These are phyloP conservation scores for Elmis aenea DNA, from an alignment of 2,888 invertebrate species.

Conservation along the genomic window DNA sequence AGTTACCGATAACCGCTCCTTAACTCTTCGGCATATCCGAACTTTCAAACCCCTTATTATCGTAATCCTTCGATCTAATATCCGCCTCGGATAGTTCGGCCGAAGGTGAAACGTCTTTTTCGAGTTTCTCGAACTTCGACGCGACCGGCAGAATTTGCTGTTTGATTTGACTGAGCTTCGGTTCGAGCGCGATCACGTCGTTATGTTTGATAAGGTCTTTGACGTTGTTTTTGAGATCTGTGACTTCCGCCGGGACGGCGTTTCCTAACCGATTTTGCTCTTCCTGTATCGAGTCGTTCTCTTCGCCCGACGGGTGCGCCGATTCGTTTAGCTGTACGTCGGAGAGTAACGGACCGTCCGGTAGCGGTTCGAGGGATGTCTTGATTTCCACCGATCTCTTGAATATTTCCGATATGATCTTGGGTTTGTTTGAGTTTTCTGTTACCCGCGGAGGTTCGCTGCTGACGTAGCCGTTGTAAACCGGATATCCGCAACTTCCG, in stretches of 20 bases:
- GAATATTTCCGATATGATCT: conserved; percentile 66
- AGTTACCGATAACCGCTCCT: too few species aligned
- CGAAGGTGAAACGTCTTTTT: conserved; percentile 50
- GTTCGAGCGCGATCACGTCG: too few species aligned
- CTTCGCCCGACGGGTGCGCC: conserved; percentile 15
- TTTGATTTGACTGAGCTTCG: not conserved
- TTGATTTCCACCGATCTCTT: conserved; percentile 53
- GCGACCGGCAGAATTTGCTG: not conserved
- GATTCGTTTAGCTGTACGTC: conserved; percentile 46
- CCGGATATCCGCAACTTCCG: conserved; percentile 66
- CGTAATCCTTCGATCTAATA: conserved; percentile 23
- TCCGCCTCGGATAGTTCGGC: conserved; percentile 14
- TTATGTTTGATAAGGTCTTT: not conserved
- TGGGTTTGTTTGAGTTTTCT: conserved; percentile 53
- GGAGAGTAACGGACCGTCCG: conserved; percentile 50
- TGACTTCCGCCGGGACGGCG: conserved; percentile 24
- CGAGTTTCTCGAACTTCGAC: conserved; percentile 35
- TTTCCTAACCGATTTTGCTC: conserved; percentile 50
- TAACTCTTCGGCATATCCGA: too few species aligned
- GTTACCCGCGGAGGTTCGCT: conserved; percentile 38
- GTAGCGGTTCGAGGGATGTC: conserved; percentile 51
- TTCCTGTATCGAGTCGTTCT: conserved; percentile 47
- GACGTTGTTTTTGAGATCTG: not conserved
- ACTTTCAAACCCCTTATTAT: conserved; percentile 27
- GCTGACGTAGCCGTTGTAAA: conserved; percentile 56